Base-by-base conservation (phyloP, 2,888 invertebrate genomes). In the Ophraella communa region DNA sequence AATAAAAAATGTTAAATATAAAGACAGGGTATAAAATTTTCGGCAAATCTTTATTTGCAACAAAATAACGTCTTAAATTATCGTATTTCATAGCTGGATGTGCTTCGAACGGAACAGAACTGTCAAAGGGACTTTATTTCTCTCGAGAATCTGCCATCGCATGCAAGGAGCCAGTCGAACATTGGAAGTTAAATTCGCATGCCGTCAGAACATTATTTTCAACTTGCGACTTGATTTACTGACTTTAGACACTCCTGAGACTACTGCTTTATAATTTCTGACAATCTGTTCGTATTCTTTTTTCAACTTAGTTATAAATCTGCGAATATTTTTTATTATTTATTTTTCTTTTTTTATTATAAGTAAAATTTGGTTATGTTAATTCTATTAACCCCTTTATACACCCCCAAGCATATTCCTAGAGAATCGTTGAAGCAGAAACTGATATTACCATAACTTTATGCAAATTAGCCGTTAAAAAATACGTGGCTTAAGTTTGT, bases 111-210 rank as follows among this genome's bases (percentile, higher is more conserved):
- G 47, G 8, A 58, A 24, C 30, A 49, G 20, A 64, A 53, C 59
- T 64, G 64, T 64, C 64, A 59, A 64, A 59, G 24, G 11, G 11
- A 64, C 54, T 64, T 64, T 64, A 64, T 64, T 59, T 54, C 59
- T 54, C 42, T 54, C 33, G 54, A 35, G 54, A 47, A 64, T 64
- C 59, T 59, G 11, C 27, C 23, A n/a, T 47, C 39, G 64, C 59
- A 64, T 64, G 64, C 64, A 33, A 39, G 35, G 35, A 47, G 54
- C 47, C 30, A 45, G 35, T 27, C 39, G 52, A 39, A n/a, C n/a
- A 14, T 14, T 47, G 21, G 47, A 30, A 51, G 27, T 51, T 18
- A 27, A 30, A 27, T 27, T 65, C 39, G 65, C 65, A 65, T 65
- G 65, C 57, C 53, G 33, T 14, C 27, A 35, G 56, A 60, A 61